Percentiles rank a stretch among this genome's conserved stretches.
Conservation (phyloP, 2,113 vertebrate genomes). For the Corapipo altera region DNA sequence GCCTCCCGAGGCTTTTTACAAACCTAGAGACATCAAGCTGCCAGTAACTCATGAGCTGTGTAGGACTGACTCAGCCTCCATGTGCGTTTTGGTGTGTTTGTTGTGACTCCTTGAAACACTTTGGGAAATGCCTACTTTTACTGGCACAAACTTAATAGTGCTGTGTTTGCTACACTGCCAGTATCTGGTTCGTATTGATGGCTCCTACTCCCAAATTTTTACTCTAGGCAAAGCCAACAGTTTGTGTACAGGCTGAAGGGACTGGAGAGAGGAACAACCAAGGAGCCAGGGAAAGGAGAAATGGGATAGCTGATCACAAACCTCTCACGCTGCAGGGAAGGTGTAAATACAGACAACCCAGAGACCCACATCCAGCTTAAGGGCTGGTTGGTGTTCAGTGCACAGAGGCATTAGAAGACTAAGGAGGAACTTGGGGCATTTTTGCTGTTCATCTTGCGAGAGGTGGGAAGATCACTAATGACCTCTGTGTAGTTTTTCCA, state of each 20-base stretch:
- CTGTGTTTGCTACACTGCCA: background rate
- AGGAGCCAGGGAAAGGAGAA: background rate
- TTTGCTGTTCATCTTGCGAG: background rate
- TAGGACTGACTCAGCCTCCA: slow-evolving; percentile 50
- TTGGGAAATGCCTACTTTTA: background rate
- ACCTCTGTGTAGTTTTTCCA: background rate
- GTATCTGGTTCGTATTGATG: background rate
- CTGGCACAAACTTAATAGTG: background rate
- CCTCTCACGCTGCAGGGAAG: background rate
- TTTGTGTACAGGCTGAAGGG: background rate
- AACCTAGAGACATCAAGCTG: slow-evolving; percentile 15
- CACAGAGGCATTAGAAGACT: background rate
- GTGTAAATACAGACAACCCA: background rate
- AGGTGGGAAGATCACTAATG: background rate
- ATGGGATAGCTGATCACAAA: background rate
- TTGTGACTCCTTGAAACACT: background rate
- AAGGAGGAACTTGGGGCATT: background rate
- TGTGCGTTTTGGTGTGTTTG: slow-evolving; percentile 12
- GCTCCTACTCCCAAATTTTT: background rate
- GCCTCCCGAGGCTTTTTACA: slow-evolving; percentile 20
- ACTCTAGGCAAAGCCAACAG: background rate
- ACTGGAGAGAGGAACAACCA: background rate
- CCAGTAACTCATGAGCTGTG: slow-evolving; percentile 35
- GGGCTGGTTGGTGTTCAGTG: background rate
- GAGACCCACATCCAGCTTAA: background rate